Conservation (phyloP, 2,888 invertebrate genomes). For the Acanthosoma haemorrhoidale region DNA sequence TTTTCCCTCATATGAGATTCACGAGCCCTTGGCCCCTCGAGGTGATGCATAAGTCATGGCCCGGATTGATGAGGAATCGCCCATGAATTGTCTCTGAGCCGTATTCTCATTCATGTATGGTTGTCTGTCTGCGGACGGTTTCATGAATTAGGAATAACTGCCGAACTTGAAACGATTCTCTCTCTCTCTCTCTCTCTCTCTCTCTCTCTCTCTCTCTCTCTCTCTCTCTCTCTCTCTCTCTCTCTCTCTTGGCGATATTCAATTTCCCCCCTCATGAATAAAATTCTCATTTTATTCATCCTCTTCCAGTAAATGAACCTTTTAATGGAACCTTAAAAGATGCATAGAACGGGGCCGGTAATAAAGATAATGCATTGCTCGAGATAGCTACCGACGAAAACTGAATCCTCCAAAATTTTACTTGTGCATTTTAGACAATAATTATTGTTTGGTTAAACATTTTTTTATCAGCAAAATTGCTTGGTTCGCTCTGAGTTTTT, state of each 20-base stretch:
- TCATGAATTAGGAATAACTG: slow-evolving; percentile 2
- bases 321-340: slow-evolving; percentile 1
- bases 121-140: neutral
- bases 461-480: no score
- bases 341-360: no score
- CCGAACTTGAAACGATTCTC: no score
- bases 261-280: neutral
- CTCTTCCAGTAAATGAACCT: neutral
- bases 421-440: no score
- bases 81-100: neutral
- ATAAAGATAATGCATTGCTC: no score
- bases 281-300: neutral
- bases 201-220: neutral
- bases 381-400: no score
- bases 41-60: slow-evolving; percentile 10
- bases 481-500: no score
- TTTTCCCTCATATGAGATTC: slow-evolving; percentile 4
- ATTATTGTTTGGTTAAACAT: no score
- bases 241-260: neutral
- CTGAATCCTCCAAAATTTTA: no score
- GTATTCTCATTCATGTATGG: neutral
- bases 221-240: no score
- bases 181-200: no score
- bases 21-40: neutral
- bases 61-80: slow-evolving; percentile 1